Conservation (phyloP, 2,113 vertebrate genomes). For the Nematolebias whitei region DNA sequence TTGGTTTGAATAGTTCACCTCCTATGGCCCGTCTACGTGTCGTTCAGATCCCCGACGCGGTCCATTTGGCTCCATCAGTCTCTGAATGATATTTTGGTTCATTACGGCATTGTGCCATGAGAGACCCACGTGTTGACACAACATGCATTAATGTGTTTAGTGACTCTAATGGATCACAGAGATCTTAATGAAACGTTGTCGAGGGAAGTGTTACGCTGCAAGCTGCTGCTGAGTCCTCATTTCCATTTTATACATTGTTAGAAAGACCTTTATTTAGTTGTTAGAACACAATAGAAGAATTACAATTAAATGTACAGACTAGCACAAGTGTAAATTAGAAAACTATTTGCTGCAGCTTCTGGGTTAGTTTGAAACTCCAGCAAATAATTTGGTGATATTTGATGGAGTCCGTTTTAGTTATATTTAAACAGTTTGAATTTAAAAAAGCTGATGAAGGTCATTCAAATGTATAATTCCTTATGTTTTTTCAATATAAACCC, state of each 20-base stretch:
- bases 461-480: too few relatives aligned
- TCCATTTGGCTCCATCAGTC: slow-evolving; percentile 66
- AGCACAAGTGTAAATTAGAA: slow-evolving; percentile 31
- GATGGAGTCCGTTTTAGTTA: too few relatives aligned
- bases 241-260: slow-evolving; percentile 68
- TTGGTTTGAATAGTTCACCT: slow-evolving; percentile 46
- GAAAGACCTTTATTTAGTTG: slow-evolving; percentile 58
- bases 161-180: slow-evolving; percentile 76
- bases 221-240: slow-evolving; percentile 62
- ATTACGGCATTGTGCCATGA: slow-evolving; percentile 68
- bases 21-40: not conserved
- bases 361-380: not conserved
- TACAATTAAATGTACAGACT: slow-evolving; percentile 36
- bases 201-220: slow-evolving; percentile 74
- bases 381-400: slow-evolving; percentile 1
- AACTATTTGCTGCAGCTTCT: slow-evolving; percentile 13
- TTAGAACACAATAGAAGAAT: slow-evolving; percentile 27
- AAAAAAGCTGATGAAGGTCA: too few relatives aligned
- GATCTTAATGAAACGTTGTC: slow-evolving; percentile 77
- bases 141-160: slow-evolving; percentile 78
- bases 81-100: slow-evolving; percentile 72
- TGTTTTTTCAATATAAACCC: too few relatives aligned
- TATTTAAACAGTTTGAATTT: too few relatives aligned
- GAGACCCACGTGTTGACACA: slow-evolving; percentile 74
- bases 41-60: slow-evolving; percentile 51